A percentile compares a stretch with the other conserved stretches of the same genome.
Conservation (phyloP, 2,113 vertebrate genomes). For the Brachyhypopomus gauderio region DNA sequence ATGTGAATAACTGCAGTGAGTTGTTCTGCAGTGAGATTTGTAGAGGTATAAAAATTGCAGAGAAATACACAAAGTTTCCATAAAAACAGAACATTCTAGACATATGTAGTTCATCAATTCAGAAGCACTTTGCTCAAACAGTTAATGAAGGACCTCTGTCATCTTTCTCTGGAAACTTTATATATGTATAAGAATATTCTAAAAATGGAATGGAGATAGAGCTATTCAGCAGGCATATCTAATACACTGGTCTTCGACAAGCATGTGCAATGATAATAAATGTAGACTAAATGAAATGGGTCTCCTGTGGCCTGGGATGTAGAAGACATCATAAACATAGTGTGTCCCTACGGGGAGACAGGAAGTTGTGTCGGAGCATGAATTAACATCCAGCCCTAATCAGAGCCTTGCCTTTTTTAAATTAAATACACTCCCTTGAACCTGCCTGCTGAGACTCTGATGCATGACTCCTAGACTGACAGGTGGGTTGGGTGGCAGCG, state of each 20-base stretch:
- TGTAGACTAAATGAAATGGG: neutral
- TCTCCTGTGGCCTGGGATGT: neutral
- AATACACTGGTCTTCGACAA: neutral
- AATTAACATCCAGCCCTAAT: slow-evolving; percentile 38
- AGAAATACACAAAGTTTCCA: too few relatives aligned
- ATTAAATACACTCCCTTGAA: slow-evolving; percentile 8
- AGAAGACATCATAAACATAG: neutral
- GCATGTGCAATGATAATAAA: neutral
- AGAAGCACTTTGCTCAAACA: too few relatives aligned
- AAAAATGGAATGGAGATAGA: too few relatives aligned
- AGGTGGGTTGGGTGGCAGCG: neutral
- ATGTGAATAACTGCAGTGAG: too few relatives aligned
- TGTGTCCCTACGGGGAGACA: neutral
- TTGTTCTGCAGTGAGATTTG: too few relatives aligned
- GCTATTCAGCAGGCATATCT: neutral
- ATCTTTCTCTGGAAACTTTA: too few relatives aligned
- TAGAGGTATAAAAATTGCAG: too few relatives aligned
- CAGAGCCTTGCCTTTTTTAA: slow-evolving; percentile 24
- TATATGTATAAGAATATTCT: too few relatives aligned
- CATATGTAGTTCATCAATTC: too few relatives aligned
- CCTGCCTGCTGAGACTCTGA: slow-evolving; percentile 10
- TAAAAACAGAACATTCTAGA: too few relatives aligned
- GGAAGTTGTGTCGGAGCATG: slow-evolving; percentile 11
- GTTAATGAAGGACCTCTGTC: too few relatives aligned
- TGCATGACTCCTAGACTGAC: too few relatives aligned